Percentiles rank a stretch among this genome's conserved stretches.
These are phyloP conservation scores for Nyctalus aviator DNA, from an alignment of 2,797 vertebrate genomes.

Conservation along the genomic window DNA sequence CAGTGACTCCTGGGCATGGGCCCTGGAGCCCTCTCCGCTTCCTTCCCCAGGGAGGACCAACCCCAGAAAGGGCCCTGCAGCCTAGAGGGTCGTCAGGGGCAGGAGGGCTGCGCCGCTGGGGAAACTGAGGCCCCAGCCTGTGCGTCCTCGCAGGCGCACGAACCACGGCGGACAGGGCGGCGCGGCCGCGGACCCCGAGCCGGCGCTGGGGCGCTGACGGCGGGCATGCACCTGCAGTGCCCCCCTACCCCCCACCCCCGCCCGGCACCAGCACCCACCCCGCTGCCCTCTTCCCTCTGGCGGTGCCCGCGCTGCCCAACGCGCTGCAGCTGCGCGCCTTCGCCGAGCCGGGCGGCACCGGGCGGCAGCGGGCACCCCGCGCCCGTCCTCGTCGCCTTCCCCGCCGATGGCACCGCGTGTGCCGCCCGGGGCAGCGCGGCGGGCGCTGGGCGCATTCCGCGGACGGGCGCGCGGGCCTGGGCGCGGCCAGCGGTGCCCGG, in stretches of 20 bases:
- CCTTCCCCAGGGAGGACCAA: neutral
- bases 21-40: neutral
- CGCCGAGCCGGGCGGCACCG: constrained; percentile 86
- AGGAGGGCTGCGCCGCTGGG: neutral
- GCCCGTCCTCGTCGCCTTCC: constrained; percentile 90
- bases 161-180: constrained; percentile 87
- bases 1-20: neutral
- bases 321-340: constrained; percentile 85
- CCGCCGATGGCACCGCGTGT: constrained; percentile 92
- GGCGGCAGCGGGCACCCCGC: constrained; percentile 92
- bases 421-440: constrained; percentile 89
- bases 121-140: neutral
- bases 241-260: no score
- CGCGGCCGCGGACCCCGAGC: constrained; percentile 89
- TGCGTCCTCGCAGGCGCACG: constrained; percentile 75
- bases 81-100: neutral
- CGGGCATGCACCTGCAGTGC: constrained; percentile 92
- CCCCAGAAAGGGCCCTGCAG: neutral
- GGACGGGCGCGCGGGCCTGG: constrained; percentile 84
- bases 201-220: constrained; percentile 88
- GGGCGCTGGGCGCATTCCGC: constrained; percentile 84
- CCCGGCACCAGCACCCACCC: constrained; percentile 69
- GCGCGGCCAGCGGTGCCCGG: constrained; percentile 82
- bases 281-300: constrained; percentile 93
- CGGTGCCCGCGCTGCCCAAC: constrained; percentile 90